These are phyloP conservation scores for Tribolium castaneum DNA, from an alignment of 1,140 invertebrate genomes.

Conservation along the genomic window DNA sequence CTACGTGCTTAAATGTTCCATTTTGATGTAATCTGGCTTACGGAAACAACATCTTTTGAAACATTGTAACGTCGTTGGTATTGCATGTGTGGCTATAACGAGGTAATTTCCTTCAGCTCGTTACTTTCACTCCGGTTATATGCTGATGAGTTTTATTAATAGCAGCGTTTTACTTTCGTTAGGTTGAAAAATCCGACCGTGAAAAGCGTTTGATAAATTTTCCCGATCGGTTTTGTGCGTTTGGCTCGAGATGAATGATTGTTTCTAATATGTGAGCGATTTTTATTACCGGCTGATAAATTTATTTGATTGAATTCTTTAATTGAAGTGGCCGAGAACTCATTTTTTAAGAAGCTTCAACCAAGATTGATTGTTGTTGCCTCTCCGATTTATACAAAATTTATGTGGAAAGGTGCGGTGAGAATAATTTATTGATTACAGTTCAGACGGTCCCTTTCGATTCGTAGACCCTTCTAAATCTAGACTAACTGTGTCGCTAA, in stretches of 20 bases:
- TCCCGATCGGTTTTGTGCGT: background rate
- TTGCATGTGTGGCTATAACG: background rate
- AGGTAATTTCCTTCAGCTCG: background rate
- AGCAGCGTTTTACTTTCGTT: background rate
- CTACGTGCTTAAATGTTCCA: conserved; percentile 19
- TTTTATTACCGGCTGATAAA: background rate
- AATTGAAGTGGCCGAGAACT: conserved; percentile 30
- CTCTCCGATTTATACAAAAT: conserved; percentile 27
- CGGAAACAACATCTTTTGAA: conserved; percentile 20
- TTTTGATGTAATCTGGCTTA: conserved; percentile 29
- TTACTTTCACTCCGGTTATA: conserved; percentile 18
- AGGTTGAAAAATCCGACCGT: background rate
- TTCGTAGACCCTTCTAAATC: conserved; percentile 3
- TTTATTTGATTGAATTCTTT: conserved; percentile 31
- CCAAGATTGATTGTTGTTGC: conserved; percentile 18
- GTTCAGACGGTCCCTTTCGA: background rate
- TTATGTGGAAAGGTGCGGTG: conserved; percentile 21
- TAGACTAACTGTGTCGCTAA: conserved; percentile 31
- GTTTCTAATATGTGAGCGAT: conserved; percentile 9
- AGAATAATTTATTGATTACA: conserved; percentile 29
- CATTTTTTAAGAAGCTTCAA: conserved; percentile 9
- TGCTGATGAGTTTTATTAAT: conserved; percentile 1
- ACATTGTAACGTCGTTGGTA: conserved; percentile 7
- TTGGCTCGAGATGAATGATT: conserved; percentile 12
- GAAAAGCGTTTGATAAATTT: background rate